Percentiles rank a stretch among this genome's conserved stretches.
Evolutionary conservation across 2,113 vertebrate genomes (phyloP).

Genomic region (Mormoops blainvillei): DNA sequence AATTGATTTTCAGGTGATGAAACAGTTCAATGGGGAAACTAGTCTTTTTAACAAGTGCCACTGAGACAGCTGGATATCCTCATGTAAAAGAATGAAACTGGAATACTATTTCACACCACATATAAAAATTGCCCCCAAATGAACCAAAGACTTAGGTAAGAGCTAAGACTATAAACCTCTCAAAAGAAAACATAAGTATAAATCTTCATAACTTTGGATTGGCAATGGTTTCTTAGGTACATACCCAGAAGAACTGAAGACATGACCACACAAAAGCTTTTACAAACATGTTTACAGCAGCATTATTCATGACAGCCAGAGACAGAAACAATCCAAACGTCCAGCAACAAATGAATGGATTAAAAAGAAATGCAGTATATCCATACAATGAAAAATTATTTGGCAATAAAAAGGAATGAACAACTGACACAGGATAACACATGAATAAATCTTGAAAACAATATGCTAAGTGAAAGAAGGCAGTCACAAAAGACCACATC

Average conservation of each 20-base stretch:
- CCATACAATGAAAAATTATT: background rate
- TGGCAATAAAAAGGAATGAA: background rate
- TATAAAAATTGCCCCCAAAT: background rate
- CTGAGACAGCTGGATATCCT: background rate
- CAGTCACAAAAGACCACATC: background rate
- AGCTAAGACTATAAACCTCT: background rate
- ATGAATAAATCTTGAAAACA: background rate
- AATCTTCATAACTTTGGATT: background rate
- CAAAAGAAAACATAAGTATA: background rate
- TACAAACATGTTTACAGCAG: background rate
- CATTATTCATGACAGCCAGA: background rate
- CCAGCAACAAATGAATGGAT: background rate
- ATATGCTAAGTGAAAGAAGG: background rate
- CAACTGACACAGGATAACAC: background rate
- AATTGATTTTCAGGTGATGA: background rate
- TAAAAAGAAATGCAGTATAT: background rate
- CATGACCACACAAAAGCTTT: background rate
- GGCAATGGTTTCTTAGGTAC: background rate
- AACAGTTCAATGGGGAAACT: background rate
- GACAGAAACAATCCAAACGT: background rate
- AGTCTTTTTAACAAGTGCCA: background rate
- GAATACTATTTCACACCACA: background rate
- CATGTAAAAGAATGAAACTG: background rate
- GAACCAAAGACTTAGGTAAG: background rate
- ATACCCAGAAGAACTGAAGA: background rate